Percentiles rank a stretch among this genome's conserved stretches.
phyloP scores from a whole-genome alignment of 2,797 vertebrate genomes.

The Babyrousa celebensis region DNA sequence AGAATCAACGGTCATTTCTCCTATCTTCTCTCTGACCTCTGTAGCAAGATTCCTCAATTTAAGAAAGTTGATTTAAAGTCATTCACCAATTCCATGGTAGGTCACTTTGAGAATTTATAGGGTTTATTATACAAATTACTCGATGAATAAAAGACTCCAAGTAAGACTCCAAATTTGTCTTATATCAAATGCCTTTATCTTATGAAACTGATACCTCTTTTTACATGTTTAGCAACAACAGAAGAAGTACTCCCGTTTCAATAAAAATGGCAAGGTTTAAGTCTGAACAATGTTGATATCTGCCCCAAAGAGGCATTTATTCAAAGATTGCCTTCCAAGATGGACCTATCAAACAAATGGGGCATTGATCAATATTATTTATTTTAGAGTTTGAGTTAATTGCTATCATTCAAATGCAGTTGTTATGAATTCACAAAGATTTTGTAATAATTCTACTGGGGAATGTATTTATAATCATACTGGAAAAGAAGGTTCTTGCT shows the following conservation, averaged over 20 bases:
- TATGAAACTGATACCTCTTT: constrained; percentile 3
- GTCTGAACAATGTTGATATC: neutral
- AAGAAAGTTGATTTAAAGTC: constrained; percentile 19
- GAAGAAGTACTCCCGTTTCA: constrained; percentile 20
- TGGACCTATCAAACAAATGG: neutral
- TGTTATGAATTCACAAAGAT: constrained; percentile 39
- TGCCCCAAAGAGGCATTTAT: neutral
- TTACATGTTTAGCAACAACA: neutral
- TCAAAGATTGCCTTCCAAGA: neutral
- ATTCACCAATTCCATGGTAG: neutral
- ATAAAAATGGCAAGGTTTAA: constrained; percentile 12
- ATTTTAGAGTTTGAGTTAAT: constrained; percentile 3
- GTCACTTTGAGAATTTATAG: neutral
- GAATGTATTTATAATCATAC: neutral
- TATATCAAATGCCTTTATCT: constrained; percentile 59
- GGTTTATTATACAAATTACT: neutral
- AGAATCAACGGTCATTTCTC: neutral
- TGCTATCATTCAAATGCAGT: constrained; percentile 35
- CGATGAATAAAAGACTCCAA: neutral
- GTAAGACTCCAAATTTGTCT: constrained; percentile 38
- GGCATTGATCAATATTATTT: neutral
- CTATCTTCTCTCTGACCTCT: neutral
- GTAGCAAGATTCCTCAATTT: neutral
- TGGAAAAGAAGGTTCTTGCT: neutral
- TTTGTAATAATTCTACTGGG: constrained; percentile 23